Percentiles rank a stretch among this genome's conserved stretches.
phyloP scores from a whole-genome alignment of 92 coral and sea anemone species.

The Phenganax marumi region DNA sequence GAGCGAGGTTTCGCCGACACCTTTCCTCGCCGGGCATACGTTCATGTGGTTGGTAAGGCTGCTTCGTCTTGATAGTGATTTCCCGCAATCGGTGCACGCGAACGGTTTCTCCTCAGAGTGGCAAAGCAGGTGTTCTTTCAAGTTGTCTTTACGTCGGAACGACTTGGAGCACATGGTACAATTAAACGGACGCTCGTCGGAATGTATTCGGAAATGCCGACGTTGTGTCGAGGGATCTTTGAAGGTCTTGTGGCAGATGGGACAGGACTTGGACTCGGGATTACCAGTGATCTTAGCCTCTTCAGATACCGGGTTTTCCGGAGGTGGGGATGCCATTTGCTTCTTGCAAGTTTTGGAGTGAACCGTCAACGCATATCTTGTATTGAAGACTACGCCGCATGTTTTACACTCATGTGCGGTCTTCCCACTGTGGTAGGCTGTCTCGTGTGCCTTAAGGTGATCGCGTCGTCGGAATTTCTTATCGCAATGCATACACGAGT shows the following conservation, averaged over 20 bases:
- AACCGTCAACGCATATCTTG: conserved; percentile 22
- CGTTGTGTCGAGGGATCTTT: conserved; percentile 40
- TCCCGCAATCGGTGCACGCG: conserved; percentile 28
- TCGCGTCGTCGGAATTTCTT: conserved; percentile 45
- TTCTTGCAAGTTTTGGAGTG: conserved; percentile 26
- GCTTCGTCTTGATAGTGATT: conserved; percentile 37
- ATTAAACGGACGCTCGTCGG: conserved; percentile 39
- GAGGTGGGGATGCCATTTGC: background rate
- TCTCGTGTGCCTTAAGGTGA: conserved; percentile 40
- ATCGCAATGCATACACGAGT: conserved; percentile 25
- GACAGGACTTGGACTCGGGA: conserved; percentile 26
- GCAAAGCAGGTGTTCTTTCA: conserved; percentile 39
- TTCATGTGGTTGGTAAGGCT: conserved; percentile 35
- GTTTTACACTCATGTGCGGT: conserved; percentile 20
- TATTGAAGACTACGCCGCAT: conserved; percentile 26
- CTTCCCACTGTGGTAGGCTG: conserved; percentile 28
- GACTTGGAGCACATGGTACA: conserved; percentile 38
- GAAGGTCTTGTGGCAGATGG: conserved; percentile 31
- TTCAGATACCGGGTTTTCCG: background rate
- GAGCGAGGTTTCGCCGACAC: background rate
- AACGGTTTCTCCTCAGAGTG: conserved; percentile 41
- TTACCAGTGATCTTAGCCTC: background rate
- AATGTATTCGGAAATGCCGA: conserved; percentile 35
- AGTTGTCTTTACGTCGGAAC: conserved; percentile 46
- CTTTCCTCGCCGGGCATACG: conserved; percentile 22